Evolutionary conservation across 2,797 vertebrate species (phyloP).

Genomic region (Arvicola amphibius): DNA sequence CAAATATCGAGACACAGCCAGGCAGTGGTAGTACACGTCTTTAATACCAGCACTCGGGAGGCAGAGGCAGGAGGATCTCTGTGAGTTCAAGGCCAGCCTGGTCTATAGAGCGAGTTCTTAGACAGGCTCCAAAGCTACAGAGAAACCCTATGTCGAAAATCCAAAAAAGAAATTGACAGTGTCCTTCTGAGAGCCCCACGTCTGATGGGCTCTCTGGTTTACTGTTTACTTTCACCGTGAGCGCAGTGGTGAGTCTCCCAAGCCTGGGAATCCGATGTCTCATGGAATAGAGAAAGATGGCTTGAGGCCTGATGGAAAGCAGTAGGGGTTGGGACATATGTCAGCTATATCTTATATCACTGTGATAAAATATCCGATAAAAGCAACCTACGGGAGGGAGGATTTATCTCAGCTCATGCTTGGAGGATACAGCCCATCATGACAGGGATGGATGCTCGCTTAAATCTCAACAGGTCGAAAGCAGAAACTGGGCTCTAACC

Average conservation of each 20-base stretch:
- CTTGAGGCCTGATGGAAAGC: background rate
- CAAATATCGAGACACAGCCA: background rate
- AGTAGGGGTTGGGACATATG: no score
- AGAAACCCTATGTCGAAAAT: no score
- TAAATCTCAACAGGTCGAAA: background rate
- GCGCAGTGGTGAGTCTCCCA: rapidly evolving
- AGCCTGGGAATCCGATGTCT: background rate
- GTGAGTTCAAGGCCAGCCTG: no score
- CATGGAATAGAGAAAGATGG: background rate
- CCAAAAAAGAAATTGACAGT: background rate
- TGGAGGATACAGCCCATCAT: background rate
- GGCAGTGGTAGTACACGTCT: no score
- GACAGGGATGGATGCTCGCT: background rate
- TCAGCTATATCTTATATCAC: background rate
- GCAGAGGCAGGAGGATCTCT: no score
- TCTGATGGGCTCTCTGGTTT: background rate
- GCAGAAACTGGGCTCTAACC: background rate
- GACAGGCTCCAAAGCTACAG: no score
- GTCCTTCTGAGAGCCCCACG: background rate
- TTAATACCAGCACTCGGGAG: no score
- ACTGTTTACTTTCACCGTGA: background rate
- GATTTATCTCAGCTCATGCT: background rate
- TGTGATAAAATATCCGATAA: background rate
- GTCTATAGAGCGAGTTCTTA: no score
- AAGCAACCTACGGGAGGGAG: no score